Base-by-base conservation (phyloP, 2,797 vertebrate genomes). In the Esox masquinongy region DNA sequence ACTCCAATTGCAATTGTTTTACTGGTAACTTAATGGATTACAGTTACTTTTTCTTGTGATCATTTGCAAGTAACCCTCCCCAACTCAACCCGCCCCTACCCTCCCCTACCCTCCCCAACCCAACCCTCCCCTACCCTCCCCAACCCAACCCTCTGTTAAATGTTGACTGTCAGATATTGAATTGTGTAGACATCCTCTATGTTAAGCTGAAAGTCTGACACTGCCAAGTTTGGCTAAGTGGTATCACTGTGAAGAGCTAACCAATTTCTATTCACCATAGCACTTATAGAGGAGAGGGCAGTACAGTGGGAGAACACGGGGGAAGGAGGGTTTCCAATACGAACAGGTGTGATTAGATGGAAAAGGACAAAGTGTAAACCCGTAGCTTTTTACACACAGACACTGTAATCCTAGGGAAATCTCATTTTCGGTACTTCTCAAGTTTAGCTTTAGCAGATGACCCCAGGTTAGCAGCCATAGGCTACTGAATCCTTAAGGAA, bases 191-290 rank as follows among this genome's bases (percentile, higher is more conserved):
- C 26, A 70, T 70, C 16, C 43, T 50, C 43, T 22, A 49, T 26
- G 29, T 17, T 26, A 83, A 90, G 91, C 89, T 89, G 86, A 88
- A 83, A 90, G 90, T 90, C 82, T 85, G 89, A 89, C 81, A 84
- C 8, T 81, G 80, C 85, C 67, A 63, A 77, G 80, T 82, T 74
- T 81, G 83, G 79, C 88, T 88, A 85, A 88, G 78, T 79, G 86
- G 84, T 86, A 89, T 88, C 88, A 90, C 88, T 84, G 84, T 73
- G 72, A 85, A 80, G 88, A 89, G 83, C 82, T 88, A 77, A 77
- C 85, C 85, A 84, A 43, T 92, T 91, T 90, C 89, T 88, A 90
- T 92, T 92, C 88, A 88, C 82, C 81, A 86, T 85, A 79, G 72
- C 85, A 87, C 82, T 76, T 73, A 82, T 89, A 82, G 85, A 88